Conservation (phyloP, 2,113 vertebrate species). For the Fulmarus glacialis region DNA sequence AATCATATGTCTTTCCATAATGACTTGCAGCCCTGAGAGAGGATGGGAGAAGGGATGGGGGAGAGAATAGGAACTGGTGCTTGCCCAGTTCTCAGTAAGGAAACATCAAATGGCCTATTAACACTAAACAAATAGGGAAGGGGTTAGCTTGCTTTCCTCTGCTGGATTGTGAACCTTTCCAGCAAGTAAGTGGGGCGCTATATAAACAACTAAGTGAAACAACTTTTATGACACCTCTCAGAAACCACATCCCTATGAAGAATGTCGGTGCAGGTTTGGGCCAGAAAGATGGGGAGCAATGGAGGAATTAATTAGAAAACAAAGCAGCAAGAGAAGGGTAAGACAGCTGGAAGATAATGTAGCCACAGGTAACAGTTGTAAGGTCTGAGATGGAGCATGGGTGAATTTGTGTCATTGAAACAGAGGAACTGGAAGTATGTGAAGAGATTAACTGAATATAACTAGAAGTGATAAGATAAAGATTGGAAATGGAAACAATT, state of each 20-base stretch:
- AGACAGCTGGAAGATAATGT: neutral
- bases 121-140: neutral
- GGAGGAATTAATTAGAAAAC: neutral
- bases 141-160: neutral
- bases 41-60: neutral
- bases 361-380: neutral
- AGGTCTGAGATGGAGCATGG: neutral
- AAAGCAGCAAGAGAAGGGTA: neutral
- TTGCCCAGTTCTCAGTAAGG: neutral
- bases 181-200: neutral
- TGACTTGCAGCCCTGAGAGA: neutral
- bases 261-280: neutral
- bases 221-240: neutral
- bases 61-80: neutral
- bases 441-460: neutral
- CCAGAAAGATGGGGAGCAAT: neutral
- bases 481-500: neutral
- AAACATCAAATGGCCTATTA: neutral
- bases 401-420: neutral
- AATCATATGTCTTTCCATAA: slow-evolving; percentile 1
- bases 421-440: neutral
- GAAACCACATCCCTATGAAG: neutral
- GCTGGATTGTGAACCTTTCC: neutral
- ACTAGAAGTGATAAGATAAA: neutral
- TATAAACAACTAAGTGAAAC: neutral